Conservation (phyloP, 1,140 invertebrate genomes). For the Diploscapter pachys region DNA sequence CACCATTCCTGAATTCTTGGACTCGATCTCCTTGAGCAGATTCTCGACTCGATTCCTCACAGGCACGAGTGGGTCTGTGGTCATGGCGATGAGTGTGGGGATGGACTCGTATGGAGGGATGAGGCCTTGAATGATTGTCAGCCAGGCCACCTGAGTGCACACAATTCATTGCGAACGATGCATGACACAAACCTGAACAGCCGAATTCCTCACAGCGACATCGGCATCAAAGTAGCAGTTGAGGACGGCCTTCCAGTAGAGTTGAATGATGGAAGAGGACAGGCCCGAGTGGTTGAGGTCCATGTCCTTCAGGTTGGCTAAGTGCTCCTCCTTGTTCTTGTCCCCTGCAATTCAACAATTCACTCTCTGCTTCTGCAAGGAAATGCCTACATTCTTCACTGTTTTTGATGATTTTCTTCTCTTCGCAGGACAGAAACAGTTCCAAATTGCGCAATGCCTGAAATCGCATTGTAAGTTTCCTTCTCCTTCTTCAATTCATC, state of each 20-base stretch:
- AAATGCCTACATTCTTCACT: constrained; percentile 77
- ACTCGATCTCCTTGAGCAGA: constrained; percentile 93
- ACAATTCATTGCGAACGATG: neutral
- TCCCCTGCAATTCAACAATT: constrained; percentile 30
- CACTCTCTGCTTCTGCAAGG: neutral
- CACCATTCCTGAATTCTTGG: constrained; percentile 97
- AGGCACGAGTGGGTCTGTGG: constrained; percentile 83
- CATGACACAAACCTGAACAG: constrained; percentile 76
- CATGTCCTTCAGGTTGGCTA: constrained; percentile 62
- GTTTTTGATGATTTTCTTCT: constrained; percentile 88
- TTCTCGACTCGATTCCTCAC: constrained; percentile 88
- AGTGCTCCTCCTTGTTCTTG: constrained; percentile 41
- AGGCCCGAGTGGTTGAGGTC: constrained; percentile 66
- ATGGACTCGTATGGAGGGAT: constrained; percentile 96
- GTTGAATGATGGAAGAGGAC: constrained; percentile 94
- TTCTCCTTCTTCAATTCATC: no score
- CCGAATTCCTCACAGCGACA: constrained; percentile 77
- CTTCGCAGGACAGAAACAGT: constrained; percentile 89
- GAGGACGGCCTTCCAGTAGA: constrained; percentile 89
- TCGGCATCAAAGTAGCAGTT: constrained; percentile 82
- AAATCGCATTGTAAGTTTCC: no score
- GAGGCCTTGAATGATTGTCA: constrained; percentile 89
- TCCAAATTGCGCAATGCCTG: constrained; percentile 88
- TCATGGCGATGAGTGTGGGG: constrained; percentile 94
- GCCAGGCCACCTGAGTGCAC: constrained; percentile 48